phyloP scores from a whole-genome alignment of 2,113 vertebrate genomes.

The Albula glossodonta region DNA sequence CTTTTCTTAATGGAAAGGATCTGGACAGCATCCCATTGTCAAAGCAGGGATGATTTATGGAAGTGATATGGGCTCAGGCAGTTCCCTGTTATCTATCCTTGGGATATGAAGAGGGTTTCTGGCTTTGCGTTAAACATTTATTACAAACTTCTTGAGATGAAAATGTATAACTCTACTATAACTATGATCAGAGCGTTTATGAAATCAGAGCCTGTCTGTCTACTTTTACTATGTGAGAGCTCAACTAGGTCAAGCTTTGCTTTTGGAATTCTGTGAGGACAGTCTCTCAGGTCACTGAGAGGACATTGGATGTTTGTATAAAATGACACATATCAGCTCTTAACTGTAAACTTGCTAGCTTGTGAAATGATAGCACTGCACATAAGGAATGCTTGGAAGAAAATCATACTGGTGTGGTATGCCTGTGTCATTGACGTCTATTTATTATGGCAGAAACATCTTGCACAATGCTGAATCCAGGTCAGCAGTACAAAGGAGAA shows the following conservation, averaged over 20 bases:
- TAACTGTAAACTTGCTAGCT: background rate
- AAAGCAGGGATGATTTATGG: conserved; percentile 5
- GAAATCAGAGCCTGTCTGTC: background rate
- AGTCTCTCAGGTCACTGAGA: background rate
- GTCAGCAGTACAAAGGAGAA: no score
- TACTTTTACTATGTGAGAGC: background rate
- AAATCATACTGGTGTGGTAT: background rate
- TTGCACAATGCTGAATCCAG: no score
- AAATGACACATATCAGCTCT: background rate
- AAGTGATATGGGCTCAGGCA: background rate
- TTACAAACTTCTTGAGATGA: background rate
- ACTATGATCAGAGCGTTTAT: background rate
- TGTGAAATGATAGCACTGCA: no score
- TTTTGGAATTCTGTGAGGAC: background rate
- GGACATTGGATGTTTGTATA: background rate
- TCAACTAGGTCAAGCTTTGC: background rate
- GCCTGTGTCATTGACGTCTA: background rate
- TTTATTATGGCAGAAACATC: no score
- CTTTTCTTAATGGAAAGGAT: conserved; percentile 6
- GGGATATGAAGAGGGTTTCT: background rate
- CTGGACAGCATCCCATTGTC: background rate
- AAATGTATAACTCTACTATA: background rate
- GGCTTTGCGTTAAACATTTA: background rate
- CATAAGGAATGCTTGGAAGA: background rate
- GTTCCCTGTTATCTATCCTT: background rate